Evolutionary conservation across 2,113 vertebrate genomes (phyloP).

Genomic region (Sorex fumeus): DNA sequence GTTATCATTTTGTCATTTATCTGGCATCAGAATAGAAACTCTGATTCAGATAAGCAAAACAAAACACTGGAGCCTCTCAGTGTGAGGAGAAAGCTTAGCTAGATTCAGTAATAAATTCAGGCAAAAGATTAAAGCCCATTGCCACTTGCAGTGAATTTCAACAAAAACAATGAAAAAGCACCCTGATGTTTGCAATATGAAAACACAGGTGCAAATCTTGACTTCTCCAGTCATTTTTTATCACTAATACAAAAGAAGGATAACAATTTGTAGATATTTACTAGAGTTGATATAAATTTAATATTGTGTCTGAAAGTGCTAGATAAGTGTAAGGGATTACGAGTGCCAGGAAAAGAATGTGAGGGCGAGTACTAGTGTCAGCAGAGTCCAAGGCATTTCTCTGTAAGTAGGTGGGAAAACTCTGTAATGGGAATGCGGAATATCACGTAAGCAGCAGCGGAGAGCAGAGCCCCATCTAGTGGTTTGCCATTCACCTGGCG

Average conservation of each 20-base stretch:
- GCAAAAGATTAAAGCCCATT: constrained; percentile 4
- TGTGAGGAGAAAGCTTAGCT: not conserved
- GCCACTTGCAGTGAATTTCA: constrained; percentile 31
- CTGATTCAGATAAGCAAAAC: constrained; percentile 24
- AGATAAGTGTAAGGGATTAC: not conserved
- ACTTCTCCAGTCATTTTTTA: not conserved
- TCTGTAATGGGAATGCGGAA: not conserved
- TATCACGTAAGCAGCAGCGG: not conserved
- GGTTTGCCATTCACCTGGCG: not conserved
- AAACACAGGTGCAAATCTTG: not conserved
- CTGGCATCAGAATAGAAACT: constrained; percentile 13
- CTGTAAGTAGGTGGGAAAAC: not conserved
- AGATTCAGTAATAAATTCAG: not conserved
- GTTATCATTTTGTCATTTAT: too few relatives aligned
- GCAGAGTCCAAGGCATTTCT: not conserved
- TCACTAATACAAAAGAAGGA: not conserved
- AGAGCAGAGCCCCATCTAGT: not conserved
- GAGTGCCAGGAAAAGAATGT: not conserved
- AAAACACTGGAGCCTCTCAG: not conserved
- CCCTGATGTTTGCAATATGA: not conserved
- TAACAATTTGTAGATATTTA: not conserved
- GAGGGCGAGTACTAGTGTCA: not conserved
- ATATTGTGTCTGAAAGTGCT: constrained; percentile 10
- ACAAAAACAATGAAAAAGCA: constrained; percentile 10
- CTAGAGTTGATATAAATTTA: not conserved